Conservation (phyloP, 2,888 invertebrate genomes). For the Drosophila prostipennis region DNA sequence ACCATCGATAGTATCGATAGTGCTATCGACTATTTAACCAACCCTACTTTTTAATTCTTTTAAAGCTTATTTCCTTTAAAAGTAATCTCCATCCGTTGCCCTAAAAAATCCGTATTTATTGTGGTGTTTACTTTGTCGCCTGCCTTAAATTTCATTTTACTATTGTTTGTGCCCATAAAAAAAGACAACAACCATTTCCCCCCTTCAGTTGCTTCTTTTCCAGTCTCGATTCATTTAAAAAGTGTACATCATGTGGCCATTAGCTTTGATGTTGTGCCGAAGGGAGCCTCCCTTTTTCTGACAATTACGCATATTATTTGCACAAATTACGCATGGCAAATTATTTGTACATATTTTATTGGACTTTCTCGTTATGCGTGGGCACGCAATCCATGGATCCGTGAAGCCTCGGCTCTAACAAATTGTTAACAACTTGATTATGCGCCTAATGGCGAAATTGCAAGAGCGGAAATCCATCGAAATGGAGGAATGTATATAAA, state of each 20-base stretch:
- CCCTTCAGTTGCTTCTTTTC: slow-evolving; percentile 27
- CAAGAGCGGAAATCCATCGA: slow-evolving; percentile 35
- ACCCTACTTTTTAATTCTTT: too few relatives aligned
- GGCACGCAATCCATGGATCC: slow-evolving; percentile 60
- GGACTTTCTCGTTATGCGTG: slow-evolving; percentile 53
- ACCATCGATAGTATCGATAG: too few relatives aligned
- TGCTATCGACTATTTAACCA: too few relatives aligned
- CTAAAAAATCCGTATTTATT: slow-evolving; percentile 41
- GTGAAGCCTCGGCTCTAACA: slow-evolving; percentile 48
- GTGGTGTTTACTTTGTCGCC: slow-evolving; percentile 78
- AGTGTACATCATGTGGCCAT: slow-evolving; percentile 46
- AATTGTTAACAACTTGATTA: slow-evolving; percentile 78
- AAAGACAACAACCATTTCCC: slow-evolving; percentile 44
- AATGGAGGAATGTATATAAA: neutral
- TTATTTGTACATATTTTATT: slow-evolving; percentile 64
- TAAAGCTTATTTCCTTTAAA: slow-evolving; percentile 1
- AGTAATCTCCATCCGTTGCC: slow-evolving; percentile 4
- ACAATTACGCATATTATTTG: slow-evolving; percentile 77
- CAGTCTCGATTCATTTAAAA: slow-evolving; percentile 53
- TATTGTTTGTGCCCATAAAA: slow-evolving; percentile 61
- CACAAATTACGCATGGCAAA: slow-evolving; percentile 79
- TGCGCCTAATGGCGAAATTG: slow-evolving; percentile 73
- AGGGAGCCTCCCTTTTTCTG: slow-evolving; percentile 16
- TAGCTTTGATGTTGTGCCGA: slow-evolving; percentile 69
- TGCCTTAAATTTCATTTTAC: slow-evolving; percentile 69